Evolutionary conservation across 2,113 vertebrate genomes (phyloP).

Genomic region (Scartelaos histophorus): DNA sequence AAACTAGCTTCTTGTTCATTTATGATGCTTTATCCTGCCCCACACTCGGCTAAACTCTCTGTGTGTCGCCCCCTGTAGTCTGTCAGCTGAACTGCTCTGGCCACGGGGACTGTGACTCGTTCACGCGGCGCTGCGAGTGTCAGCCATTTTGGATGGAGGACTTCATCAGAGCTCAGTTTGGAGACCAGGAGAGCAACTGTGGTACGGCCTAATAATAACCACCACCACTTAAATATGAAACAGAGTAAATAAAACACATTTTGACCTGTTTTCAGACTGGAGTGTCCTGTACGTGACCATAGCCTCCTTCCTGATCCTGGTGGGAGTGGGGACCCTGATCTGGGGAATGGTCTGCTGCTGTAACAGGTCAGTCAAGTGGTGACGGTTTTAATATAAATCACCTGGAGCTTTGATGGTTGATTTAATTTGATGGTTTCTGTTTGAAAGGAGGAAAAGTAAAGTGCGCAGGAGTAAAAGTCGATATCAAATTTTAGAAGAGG

Average conservation of each 20-base stretch:
- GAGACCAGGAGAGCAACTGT: constrained; percentile 93
- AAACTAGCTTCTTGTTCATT: too few relatives aligned
- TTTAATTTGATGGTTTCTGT: not conserved
- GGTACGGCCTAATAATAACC: constrained; percentile 78
- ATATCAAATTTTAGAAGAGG: constrained; percentile 93
- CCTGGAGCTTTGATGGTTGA: not conserved
- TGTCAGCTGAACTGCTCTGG: constrained; percentile 96
- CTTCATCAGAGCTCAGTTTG: constrained; percentile 87
- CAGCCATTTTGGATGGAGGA: constrained; percentile 99
- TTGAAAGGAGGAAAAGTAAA: constrained; percentile 86
- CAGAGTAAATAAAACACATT: too few relatives aligned
- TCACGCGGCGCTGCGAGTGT: constrained; percentile 91
- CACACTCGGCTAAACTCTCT: too few relatives aligned
- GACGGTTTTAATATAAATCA: not conserved
- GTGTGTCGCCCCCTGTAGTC: constrained; percentile 71
- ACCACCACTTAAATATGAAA: too few relatives aligned
- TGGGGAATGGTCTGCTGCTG: constrained; percentile 94
- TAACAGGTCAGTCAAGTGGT: constrained; percentile 78
- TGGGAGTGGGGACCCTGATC: constrained; percentile 84
- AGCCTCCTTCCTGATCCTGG: constrained; percentile 90
- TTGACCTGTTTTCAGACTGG: constrained; percentile 85
- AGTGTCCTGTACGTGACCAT: constrained; percentile 97
- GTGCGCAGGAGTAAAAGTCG: constrained; percentile 89
- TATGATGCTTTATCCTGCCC: too few relatives aligned
- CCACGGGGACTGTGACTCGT: constrained; percentile 92